phyloP scores from a whole-genome alignment of 2,888 invertebrate species.

The Ennomos quercinarius region DNA sequence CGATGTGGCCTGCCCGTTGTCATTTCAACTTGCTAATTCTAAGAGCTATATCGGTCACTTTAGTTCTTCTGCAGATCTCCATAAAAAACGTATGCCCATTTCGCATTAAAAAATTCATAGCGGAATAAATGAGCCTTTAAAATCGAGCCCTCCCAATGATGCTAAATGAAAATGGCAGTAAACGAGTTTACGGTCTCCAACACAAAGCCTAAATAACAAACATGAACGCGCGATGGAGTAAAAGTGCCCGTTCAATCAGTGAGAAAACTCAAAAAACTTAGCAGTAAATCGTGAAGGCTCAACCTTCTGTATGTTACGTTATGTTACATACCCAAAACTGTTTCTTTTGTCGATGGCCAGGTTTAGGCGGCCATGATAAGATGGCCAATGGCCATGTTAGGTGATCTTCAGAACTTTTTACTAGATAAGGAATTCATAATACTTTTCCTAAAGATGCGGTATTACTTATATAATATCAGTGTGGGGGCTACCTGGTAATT shows the following conservation, averaged over 20 bases:
- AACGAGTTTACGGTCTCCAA: slow-evolving; percentile 27
- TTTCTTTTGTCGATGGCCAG: background rate
- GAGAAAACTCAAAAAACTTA: slow-evolving; percentile 57
- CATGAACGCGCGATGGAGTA: slow-evolving; percentile 47
- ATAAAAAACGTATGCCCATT: no score
- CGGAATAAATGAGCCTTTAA: background rate
- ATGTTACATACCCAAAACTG: background rate
- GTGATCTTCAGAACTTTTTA: no score
- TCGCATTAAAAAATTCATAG: background rate
- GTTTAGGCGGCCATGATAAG: no score
- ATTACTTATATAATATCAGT: no score
- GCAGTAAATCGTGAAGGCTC: slow-evolving; percentile 60
- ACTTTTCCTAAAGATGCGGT: no score
- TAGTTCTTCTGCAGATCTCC: no score
- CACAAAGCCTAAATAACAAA: slow-evolving; percentile 51
- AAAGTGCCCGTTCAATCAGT: slow-evolving; percentile 55
- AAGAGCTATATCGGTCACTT: no score
- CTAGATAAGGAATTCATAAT: no score
- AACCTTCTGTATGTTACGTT: slow-evolving; percentile 49
- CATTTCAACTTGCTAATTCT: no score
- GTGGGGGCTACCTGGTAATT: no score
- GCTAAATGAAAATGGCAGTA: slow-evolving; percentile 18
- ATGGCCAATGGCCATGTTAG: no score
- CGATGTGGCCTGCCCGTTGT: no score
- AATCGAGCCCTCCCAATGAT: background rate